Evolutionary conservation across 2,888 invertebrate genomes (phyloP), one percentile per base, ranked within the genome.

Genomic region (Idaea aversata): DNA sequence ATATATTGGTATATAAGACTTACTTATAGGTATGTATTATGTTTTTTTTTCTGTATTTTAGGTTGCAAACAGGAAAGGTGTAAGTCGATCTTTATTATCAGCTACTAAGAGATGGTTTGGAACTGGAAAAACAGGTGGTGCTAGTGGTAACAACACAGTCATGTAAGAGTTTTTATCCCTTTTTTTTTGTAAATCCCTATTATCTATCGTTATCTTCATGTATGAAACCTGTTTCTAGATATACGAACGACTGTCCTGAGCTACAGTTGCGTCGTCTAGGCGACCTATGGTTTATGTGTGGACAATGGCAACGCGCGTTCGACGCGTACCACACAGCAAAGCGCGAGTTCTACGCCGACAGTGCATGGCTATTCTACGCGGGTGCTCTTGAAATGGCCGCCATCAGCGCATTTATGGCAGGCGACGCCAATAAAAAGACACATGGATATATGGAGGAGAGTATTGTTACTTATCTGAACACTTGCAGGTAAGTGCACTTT

Each of bases 301-400:
- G 98, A 4, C 96, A 98, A 82, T 99, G 99, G 91, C 95, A 96
- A 72, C 94, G 97, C 73, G 98, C 99, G 6, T 99, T 97, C 88
- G 97, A 98, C 76, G 95, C 97, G 0, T 99, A 99, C 90, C 98
- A 99, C 88, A 96, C 97, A 59, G 98, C 98, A n/a, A 99, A 99
- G 89, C 95, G 98, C 64, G 99, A 99, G 86, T 99, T 99, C 86
- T 97, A 97, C 82, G 97, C 97, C 1, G 99, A 99, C 85, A 97
- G 98, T 74, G 99, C 99, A 0, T 99, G 99, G 99, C 94, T 99
- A 36, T 97, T 99, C 86, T 99, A 97, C 88, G 99, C 99, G 0
- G 98, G 99, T 10, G 98, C 99, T 5, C 91, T 99, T 62, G 99
- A 98, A 93, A 99, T 99, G 99, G 98, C 99, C 5, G 97, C 97